Evolutionary conservation across 2,113 vertebrate genomes (phyloP).

Genomic region (Chloropsis hardwickii): DNA sequence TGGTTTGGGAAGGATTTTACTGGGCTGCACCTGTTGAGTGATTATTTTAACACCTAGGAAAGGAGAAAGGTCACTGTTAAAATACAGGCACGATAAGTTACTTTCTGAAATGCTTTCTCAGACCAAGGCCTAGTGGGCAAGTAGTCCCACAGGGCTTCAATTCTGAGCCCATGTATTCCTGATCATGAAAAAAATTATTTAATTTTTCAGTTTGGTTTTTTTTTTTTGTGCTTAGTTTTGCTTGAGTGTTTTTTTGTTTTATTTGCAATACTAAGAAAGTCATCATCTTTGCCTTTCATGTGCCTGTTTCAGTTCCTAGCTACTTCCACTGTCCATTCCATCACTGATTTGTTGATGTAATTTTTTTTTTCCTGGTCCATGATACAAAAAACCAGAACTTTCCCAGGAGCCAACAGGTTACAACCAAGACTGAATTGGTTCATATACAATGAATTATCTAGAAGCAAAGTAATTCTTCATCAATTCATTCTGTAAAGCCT

Average conservation of each 20-base stretch:
- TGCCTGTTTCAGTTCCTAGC: conserved; percentile 29
- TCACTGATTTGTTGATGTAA: not conserved
- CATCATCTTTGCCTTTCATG: not conserved
- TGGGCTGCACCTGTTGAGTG: conserved; percentile 97
- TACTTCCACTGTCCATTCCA: not conserved
- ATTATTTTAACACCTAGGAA: conserved; percentile 96
- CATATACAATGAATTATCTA: not conserved
- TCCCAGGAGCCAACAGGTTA: not conserved
- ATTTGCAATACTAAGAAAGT: not conserved
- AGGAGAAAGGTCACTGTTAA: conserved; percentile 69
- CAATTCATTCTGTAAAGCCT: not conserved
- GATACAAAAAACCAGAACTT: not conserved
- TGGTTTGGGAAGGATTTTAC: conserved; percentile 98
- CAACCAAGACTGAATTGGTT: not conserved
- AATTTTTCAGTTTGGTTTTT: not conserved
- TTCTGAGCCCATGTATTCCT: not conserved
- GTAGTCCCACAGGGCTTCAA: conserved; percentile 31
- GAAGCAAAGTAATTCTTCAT: not conserved
- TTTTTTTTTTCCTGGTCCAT: not conserved
- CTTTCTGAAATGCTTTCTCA: conserved; percentile 52
- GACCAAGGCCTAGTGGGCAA: conserved; percentile 47
- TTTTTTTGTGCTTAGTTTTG: not conserved
- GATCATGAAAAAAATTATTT: not conserved
- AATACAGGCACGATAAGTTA: conserved; percentile 59
- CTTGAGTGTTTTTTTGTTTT: not conserved